Base-by-base conservation (phyloP, 2,888 invertebrate genomes). In the Sinodicranocentrus sp. region DNA sequence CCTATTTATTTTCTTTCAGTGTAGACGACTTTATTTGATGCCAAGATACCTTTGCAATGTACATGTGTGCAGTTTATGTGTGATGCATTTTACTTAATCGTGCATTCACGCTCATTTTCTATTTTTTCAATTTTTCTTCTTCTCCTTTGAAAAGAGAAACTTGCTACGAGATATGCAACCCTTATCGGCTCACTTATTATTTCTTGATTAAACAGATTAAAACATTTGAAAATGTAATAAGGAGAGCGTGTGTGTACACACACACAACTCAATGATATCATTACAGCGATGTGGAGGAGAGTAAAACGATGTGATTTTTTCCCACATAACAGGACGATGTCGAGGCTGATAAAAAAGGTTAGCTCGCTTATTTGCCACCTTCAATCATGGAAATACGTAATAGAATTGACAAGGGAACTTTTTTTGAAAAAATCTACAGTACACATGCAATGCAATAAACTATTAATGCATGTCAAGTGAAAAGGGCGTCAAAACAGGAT, bases 221-320 rank as follows among this genome's bases (percentile, higher is more conserved):
- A 67, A 67, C 76, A 25, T 70, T 77, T 57, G 52, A 72, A 57
- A 59, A 57, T 71, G 19, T 33, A 33, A n/a, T n/a, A n/a, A n/a
- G n/a, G n/a, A n/a, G n/a, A n/a, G n/a, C n/a, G n/a, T n/a, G n/a
- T n/a, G n/a, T n/a, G 59, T 25, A 59, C 59, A 1, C 26, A n/a
- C 19, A 10, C 33, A 33, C 33, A 6, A 10, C 33, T 33, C 33
- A 33, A 33, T 33, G 10, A 33, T 6, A 6, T 33, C 33, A 33
- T 33, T n/a, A 10, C 48, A 10, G 15, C 48, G n/a, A 48, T 48
- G 48, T 33, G 25, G 61, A 63, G n/a, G 26, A 79, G 71, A 75
- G 28, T 59, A 39, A n/a, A 82, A 73, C 39, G 57, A 82, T 82
- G 80, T 15, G 80, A 82, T 43, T 75, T 82, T 82, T 82, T 82